Evolutionary conservation across 2,888 invertebrate species (phyloP), one percentile per base, ranked within the genome.

Genomic region (Spisula subtruncata): DNA sequence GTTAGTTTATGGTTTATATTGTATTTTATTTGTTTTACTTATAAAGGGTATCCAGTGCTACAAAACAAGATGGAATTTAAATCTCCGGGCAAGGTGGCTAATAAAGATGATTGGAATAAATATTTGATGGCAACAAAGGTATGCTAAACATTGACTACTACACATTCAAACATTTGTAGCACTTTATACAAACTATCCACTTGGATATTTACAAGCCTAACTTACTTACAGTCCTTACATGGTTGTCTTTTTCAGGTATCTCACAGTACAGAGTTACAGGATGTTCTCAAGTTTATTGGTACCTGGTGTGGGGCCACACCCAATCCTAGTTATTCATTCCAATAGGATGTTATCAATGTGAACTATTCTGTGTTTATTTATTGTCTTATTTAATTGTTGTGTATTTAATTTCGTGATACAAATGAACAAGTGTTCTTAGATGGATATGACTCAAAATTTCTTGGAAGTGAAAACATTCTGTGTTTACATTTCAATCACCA

Each of bases 51-150:
- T 97, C 99, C 99, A 0, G 97, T 98, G 2, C 96, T 98, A 8
- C 97, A 96, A 18, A 97, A 97, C 91, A 96, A 97, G 85, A 96
- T 97, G 88, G 97, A 97, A 86, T 97, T 97, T 93, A 97, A 97
- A 90, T 95, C 96, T 16, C 95, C 96, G 48, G 97, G 97, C 75
- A 97, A 97, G 91, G 97, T 97, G 4, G 98, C 99, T 0, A 98
- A 98, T 96, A 98, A 99, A 94, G 99, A 99, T 96, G 98, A 98
- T 96, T 99, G 99, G 99, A 98, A 99, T 94, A 98, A 99, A 94
- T 97, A 98, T 81, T 97, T 98, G 60, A 98, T 98, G 97, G 98
- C 98, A 4, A 98, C 98, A 0, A 98, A 98, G 96, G 97, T 97
- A 94, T 82, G 81, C n/a, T n/a, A n/a, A n/a, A n/a, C n/a, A n/a